Base-by-base conservation (phyloP, 1,140 invertebrate genomes). In the Heliconius hermathena region DNA sequence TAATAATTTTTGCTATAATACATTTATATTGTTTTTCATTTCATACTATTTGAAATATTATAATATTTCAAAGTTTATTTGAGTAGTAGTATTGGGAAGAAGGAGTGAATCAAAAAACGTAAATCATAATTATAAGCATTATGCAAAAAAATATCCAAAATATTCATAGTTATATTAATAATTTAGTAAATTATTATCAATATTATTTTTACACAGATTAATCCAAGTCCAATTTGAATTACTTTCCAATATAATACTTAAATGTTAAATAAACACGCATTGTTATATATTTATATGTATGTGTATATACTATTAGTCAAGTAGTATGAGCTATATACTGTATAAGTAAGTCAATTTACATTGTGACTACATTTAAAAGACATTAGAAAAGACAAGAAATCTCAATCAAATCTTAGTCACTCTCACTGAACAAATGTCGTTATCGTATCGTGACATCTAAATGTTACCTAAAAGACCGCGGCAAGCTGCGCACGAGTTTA, bases 401-500 rank as follows among this genome's bases (percentile, higher is more conserved):
- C 26, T 66, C 18, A 74, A 74, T 79, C 9, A 74, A 71, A 76
- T 72, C 49, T 78, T 73, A 79, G 72, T 79, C 77, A 79, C 38
- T 33, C 57, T n/a, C 77, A 66, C 60, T 29, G 2, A 66, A 60
- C 57, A 71, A 78, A 74, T 71, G 52, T 74, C 72, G 81, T 52
- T 78, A 80, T 83, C 85, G 82, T 78, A 54, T 86, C 83, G 83
- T 73, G 4, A 60, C 9, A 77, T 80, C 52, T 84, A 82, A 83
- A 77, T 38, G 80, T 20, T 60, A 76, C 73, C 66, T 82, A 79
- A 82, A 76, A 76, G 71, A 79, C 76, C 78, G 41, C 81, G 77
- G 74, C 77, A 70, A 85, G 77, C 75, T 85, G 86, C 87, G 85
- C 85, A 83, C 72, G 87, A 86, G 85, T 90, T 90, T 87, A 92